Conservation (phyloP, 1,140 invertebrate species). For the Platyura marginata region DNA sequence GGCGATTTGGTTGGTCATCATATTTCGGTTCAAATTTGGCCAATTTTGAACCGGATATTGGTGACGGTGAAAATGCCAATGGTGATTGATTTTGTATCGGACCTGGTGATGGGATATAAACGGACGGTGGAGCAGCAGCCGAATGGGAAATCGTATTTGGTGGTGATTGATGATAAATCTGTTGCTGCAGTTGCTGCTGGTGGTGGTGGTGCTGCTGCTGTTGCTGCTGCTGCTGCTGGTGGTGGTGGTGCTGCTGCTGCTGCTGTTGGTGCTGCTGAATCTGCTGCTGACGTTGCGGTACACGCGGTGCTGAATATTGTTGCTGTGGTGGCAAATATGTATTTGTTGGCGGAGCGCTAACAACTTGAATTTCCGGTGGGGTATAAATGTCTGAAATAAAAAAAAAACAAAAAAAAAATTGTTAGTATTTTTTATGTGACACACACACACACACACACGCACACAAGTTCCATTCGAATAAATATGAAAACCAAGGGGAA, state of each 20-base stretch:
- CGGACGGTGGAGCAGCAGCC: neutral
- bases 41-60: constrained; percentile 15
- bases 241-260: neutral
- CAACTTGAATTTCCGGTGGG: constrained; percentile 15
- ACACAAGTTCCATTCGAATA: too few species aligned
- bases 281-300: neutral
- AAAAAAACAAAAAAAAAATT: too few species aligned
- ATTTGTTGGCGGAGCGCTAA: constrained; percentile 4
- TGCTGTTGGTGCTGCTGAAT: neutral
- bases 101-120: neutral
- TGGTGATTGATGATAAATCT: neutral
- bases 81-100: constrained; percentile 2
- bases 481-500: too few species aligned
- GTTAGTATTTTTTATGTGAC: too few species aligned
- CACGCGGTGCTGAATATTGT: neutral
- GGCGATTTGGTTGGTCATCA: constrained; percentile 5
- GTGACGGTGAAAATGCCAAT: constrained; percentile 16
- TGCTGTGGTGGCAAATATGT: constrained; percentile 13
- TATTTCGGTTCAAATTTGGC: constrained; percentile 14
- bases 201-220: neutral
- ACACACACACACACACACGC: too few species aligned
- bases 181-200: neutral
- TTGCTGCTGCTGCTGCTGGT: neutral
- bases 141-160: neutral
- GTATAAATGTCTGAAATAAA: constrained; percentile 17